Conservation (phyloP, 1,140 invertebrate species). For the Plutomurus gul region DNA sequence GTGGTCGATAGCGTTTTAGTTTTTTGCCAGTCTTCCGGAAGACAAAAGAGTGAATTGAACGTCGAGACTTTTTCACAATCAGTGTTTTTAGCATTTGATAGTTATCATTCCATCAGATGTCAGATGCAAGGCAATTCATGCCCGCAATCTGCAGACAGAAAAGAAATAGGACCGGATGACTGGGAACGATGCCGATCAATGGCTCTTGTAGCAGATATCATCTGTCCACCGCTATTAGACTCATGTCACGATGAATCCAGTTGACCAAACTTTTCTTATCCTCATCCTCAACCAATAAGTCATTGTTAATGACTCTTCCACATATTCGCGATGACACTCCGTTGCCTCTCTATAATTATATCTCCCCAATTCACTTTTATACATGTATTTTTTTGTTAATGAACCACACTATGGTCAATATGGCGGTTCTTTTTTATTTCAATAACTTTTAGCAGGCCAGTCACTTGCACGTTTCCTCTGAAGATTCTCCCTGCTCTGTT, state of each 20-base stretch:
- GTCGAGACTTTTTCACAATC: neutral
- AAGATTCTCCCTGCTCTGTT: too few species aligned
- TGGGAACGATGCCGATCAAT: neutral
- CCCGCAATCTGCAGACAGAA: neutral
- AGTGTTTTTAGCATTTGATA: neutral
- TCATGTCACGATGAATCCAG: neutral
- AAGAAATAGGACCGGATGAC: neutral
- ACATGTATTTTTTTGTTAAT: too few species aligned
- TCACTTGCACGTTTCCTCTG: too few species aligned
- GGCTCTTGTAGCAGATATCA: neutral
- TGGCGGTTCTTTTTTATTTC: too few species aligned
- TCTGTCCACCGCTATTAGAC: constrained; percentile 26
- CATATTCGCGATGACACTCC: constrained; percentile 2
- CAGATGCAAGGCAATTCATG: neutral
- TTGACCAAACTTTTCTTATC: neutral
- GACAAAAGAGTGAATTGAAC: neutral
- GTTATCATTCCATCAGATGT: constrained; percentile 2
- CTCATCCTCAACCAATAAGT: neutral
- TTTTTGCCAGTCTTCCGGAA: neutral
- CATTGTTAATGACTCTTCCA: constrained; percentile 13
- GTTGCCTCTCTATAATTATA: neutral
- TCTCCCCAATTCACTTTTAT: neutral
- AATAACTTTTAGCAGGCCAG: too few species aligned
- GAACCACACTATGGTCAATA: too few species aligned
- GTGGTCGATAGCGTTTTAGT: neutral